Evolutionary conservation across 1,140 invertebrate genomes (phyloP), one percentile per base, ranked within the genome.

Genomic region (Agrypnia vestita): DNA sequence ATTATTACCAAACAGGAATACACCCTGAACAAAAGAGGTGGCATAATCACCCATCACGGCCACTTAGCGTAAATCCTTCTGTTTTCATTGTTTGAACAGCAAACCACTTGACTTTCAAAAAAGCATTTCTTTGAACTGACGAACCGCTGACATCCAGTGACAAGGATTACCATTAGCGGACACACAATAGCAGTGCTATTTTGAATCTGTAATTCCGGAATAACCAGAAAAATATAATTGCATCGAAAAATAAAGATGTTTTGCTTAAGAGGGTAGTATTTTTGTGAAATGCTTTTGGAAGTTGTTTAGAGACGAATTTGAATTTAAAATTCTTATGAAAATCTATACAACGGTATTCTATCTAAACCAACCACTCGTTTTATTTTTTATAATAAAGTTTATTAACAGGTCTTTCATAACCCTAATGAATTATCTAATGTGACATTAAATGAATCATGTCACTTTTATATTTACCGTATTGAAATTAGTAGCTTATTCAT

Each of bases 151-250:
- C 55, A 19, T 59, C 15, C 55, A 19, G 9, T 35, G 25, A 19
- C 15, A 9, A 0, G 62, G 62, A 67, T 67, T 67, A 67, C 44
- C 62, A 67, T 67, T 47, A 67, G 11, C 62, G 44, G 15, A 46
- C n/a, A 35, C n/a, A 64, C 35, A 67, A 47, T 43, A 44, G 53
- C n/a, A 15, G n/a, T n/a, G 8, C n/a, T n/a, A 17, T 56, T 56
- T 56, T 56, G 7, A 15, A 25, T 67, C 8, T 12, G 62, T 67
- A 67, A 67, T 44, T 67, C n/a, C 62, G 62, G 62, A 67, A 67
- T 67, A 67, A 67, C 62, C 62, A 25, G 62, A 47, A 67, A 46
- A 43, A 15, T 64, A 44, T 64, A 64, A 35, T 64, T 64, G 59
- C 21, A 21, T 21, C 21, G 21, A 62, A 62, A 19, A 25, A 62